Evolutionary conservation across 35 echinoderm and acorn worm species (phyloP).

Genomic region (Acanthaster planci): DNA sequence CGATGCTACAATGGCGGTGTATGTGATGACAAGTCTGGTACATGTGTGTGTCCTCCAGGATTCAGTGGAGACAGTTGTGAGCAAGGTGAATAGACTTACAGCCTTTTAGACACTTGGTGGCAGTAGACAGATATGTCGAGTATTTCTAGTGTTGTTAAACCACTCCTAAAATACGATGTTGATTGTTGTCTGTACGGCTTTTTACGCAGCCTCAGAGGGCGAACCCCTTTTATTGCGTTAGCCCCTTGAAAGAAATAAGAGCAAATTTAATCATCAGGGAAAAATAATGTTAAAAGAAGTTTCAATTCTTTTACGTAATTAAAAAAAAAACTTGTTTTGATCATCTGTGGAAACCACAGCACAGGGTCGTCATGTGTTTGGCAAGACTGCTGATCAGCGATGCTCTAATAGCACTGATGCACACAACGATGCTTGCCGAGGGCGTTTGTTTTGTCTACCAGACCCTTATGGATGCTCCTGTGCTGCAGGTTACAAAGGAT

Average conservation of each 20-base stretch:
- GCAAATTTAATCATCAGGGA: too few relatives aligned
- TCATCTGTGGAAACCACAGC: not conserved
- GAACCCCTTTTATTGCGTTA: too few relatives aligned
- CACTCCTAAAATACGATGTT: too few relatives aligned
- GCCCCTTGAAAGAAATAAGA: too few relatives aligned
- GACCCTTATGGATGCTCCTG: slow-evolving; percentile 85
- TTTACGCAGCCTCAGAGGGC: too few relatives aligned
- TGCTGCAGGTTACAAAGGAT: slow-evolving; percentile 57
- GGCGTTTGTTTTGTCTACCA: slow-evolving; percentile 69
- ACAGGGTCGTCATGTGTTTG: slow-evolving; percentile 41
- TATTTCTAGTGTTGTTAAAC: too few relatives aligned
- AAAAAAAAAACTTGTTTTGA: not conserved
- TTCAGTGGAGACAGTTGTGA: slow-evolving; percentile 66
- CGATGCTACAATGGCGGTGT: slow-evolving; percentile 75
- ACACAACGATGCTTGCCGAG: slow-evolving; percentile 39
- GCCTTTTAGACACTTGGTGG: not conserved
- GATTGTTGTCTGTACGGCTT: too few relatives aligned
- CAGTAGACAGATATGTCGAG: too few relatives aligned
- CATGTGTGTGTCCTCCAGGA: slow-evolving; percentile 68
- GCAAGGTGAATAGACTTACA: slow-evolving; percentile 27
- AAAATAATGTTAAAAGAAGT: too few relatives aligned
- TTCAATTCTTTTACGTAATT: too few relatives aligned
- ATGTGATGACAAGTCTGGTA: slow-evolving; percentile 55
- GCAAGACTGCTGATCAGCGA: slow-evolving; percentile 20
- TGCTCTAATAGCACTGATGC: slow-evolving; percentile 24